Evolutionary conservation across 2,797 vertebrate species (phyloP).

Genomic region (Tokudaia muenninki): DNA sequence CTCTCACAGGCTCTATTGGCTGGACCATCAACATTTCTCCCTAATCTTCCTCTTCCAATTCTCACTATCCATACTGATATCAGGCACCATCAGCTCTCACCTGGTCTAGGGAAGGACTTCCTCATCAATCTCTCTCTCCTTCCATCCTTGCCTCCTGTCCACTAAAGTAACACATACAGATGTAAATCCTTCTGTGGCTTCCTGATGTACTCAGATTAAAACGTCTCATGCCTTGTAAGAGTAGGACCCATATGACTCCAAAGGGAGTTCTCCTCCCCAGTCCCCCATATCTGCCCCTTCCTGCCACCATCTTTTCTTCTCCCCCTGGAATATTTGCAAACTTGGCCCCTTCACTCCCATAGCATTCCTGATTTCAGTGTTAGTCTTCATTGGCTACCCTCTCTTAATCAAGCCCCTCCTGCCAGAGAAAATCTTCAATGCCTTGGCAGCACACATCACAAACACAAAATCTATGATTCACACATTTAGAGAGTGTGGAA

Average conservation of each 20-base stretch:
- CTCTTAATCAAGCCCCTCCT: background rate
- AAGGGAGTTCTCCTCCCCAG: background rate
- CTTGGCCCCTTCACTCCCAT: too few relatives aligned
- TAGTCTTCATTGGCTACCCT: background rate
- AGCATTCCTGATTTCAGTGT: background rate
- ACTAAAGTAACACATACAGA: rapidly evolving
- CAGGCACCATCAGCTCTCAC: background rate
- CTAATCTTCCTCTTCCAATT: background rate
- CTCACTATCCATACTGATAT: background rate
- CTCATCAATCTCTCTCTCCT: background rate
- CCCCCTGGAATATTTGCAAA: background rate
- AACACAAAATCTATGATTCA: rapidly evolving
- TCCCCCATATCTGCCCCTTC: background rate
- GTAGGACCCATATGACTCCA: too few relatives aligned
- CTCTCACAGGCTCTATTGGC: background rate
- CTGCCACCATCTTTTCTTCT: background rate
- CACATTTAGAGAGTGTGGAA: background rate
- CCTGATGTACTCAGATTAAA: background rate
- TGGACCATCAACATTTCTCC: background rate
- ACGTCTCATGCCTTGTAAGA: rapidly evolving
- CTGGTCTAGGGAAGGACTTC: background rate
- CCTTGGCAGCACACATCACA: background rate
- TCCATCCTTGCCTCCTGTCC: background rate
- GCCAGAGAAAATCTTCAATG: background rate
- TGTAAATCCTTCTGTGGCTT: background rate